Evolutionary conservation across 2,888 invertebrate genomes (phyloP).

Genomic region (Rhamphomyia laevipes): DNA sequence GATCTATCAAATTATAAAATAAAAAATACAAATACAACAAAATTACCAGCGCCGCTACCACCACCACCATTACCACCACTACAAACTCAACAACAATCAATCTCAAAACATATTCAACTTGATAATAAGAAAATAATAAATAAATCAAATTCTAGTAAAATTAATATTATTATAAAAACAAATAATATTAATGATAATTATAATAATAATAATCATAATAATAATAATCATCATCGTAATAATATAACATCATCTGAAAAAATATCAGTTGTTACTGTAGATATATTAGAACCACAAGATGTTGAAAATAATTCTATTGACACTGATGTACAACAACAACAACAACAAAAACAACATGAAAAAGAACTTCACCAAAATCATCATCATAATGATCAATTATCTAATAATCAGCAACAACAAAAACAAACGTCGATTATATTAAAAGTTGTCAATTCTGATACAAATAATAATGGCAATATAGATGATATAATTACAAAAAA

Average conservation of each 20-base stretch:
- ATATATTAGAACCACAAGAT: slow-evolving; percentile 28
- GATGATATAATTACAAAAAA: no score
- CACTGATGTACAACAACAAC: slow-evolving; percentile 6
- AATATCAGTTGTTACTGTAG: slow-evolving; percentile 23
- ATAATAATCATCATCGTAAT: background rate
- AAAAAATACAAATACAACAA: slow-evolving; percentile 5
- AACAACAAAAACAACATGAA: slow-evolving; percentile 26
- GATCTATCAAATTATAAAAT: slow-evolving; percentile 10
- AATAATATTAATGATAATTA: background rate
- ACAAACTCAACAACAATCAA: background rate
- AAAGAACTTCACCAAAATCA: slow-evolving; percentile 28
- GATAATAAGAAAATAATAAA: background rate
- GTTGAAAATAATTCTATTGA: slow-evolving; percentile 37
- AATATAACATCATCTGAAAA: slow-evolving; percentile 18
- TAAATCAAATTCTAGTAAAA: background rate
- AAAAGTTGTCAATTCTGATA: slow-evolving; percentile 31
- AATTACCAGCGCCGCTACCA: slow-evolving; percentile 9
- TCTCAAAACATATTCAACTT: background rate
- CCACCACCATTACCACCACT: slow-evolving; percentile 2
- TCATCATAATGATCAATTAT: slow-evolving; percentile 23
- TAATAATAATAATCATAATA: background rate
- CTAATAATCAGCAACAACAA: background rate
- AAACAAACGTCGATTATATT: slow-evolving; percentile 22
- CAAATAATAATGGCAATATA: slow-evolving; percentile 17
- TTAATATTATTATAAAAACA: background rate